Conservation (phyloP, 2,888 invertebrate genomes). For the Nemoura dubitans region DNA sequence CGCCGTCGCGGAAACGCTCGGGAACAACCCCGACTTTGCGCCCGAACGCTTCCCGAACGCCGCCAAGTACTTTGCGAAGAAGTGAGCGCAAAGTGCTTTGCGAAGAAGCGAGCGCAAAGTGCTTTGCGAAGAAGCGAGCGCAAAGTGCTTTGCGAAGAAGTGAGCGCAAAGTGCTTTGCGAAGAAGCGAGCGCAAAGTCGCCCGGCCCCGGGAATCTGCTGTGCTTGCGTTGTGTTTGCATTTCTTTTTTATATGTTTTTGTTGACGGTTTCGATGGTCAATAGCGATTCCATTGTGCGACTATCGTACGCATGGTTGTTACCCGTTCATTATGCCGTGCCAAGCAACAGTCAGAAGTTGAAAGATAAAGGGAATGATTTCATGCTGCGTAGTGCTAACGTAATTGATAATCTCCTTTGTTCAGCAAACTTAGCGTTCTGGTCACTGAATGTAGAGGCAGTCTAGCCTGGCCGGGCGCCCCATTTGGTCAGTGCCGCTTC, state of each 20-base stretch:
- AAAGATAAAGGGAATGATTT: neutral
- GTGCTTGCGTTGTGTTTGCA: no score
- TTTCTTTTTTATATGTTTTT: no score
- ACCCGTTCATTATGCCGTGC: neutral
- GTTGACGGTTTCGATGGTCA: neutral
- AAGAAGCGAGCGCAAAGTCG: no score
- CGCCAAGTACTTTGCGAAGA: constrained; percentile 58
- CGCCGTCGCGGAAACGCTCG: constrained; percentile 62
- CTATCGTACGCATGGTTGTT: neutral
- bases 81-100: constrained; percentile 29
- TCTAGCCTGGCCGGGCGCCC: neutral
- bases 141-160: no score
- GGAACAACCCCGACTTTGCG: constrained; percentile 62
- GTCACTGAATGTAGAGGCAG: neutral
- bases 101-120: no score
- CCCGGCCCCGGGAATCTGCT: no score
- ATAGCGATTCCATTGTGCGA: neutral
- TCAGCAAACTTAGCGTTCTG: neutral
- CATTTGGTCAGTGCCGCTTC: neutral
- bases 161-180: no score
- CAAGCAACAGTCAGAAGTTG: neutral
- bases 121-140: no score
- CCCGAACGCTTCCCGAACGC: constrained; percentile 62
- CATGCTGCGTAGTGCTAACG: neutral
- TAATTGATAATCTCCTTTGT: neutral